Base-by-base conservation (phyloP, 2,113 vertebrate genomes). In the Microcebus jonahi region DNA sequence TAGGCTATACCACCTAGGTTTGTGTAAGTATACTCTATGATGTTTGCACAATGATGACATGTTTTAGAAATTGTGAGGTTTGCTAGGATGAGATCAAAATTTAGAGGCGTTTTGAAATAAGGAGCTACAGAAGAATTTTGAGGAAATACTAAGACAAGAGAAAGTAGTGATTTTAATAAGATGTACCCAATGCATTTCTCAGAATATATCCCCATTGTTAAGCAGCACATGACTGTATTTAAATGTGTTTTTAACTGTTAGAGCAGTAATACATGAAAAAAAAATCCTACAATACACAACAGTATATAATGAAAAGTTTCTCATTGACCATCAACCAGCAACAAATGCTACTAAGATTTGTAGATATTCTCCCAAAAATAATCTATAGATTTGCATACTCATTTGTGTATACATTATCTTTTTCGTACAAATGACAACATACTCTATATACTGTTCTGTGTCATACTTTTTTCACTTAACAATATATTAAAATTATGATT, bases 401-500 rank as follows among this genome's bases (percentile, higher is more conserved):
- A 61, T 59, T 57, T 86, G 75, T 82, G 8, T 84, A 18, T 42
- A 68, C 8, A 68, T 68, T 88, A 75, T 91, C 18, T 63, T 45
- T 53, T 80, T 81, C 79, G 36, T 88, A 88, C 50, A 71, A 76
- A 91, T 59, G 31, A 63, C 27, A 70, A 2, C 6, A 63, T 81
- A 75, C 2, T 93, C 34, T 75, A 4, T 80, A 14, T 39, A 48
- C 34, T 89, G 4, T 87, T 81, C 8, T 73, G 0, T 77, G 36
- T 53, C 11, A 68, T 36, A 63, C 27, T 59, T 81, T 75, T 88
- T 77, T 80, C 14, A 93, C 17, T 59, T 93, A 79, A 84, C 25
- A 61, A 13, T 71, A 5, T 90, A 85, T 90, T 90, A 90, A 91
- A 57, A 91, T 59, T 95, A 59, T 85, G 9, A 80, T 80, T 94